A percentile compares a stretch with the other conserved stretches of the same genome.
phyloP scores from a whole-genome alignment of 2,888 invertebrate genomes.

The Ormyrus thymus region DNA sequence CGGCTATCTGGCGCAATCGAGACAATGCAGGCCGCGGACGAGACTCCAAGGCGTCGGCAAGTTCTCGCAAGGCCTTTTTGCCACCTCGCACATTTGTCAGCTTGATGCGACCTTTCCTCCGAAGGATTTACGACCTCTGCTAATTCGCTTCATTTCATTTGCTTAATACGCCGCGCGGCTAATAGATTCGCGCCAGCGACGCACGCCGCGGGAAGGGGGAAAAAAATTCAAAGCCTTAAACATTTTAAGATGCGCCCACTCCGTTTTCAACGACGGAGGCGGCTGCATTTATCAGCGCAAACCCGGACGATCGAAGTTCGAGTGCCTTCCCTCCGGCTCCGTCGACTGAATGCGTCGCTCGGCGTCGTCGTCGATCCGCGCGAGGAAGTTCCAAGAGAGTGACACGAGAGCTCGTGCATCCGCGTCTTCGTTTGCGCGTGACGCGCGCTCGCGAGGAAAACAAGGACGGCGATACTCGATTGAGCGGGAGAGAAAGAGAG shows the following conservation, averaged over 20 bases:
- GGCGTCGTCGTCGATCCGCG: neutral
- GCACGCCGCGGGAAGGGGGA: too few species aligned
- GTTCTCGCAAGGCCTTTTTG: neutral
- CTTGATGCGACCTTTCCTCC: too few species aligned
- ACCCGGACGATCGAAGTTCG: constrained; percentile 38
- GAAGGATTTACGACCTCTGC: too few species aligned
- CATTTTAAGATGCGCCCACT: neutral
- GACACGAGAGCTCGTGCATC: constrained; percentile 59
- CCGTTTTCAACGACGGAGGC: constrained; percentile 18
- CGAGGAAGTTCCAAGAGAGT: constrained; percentile 61
- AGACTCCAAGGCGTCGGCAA: constrained; percentile 46
- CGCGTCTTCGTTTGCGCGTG: constrained; percentile 48
- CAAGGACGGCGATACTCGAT: constrained; percentile 35
- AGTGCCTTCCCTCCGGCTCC: neutral
- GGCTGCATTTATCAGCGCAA: constrained; percentile 21
- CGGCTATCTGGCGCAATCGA: constrained; percentile 28
- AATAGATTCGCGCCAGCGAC: too few species aligned
- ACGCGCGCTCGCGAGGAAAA: constrained; percentile 36
- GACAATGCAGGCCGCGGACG: constrained; percentile 42
- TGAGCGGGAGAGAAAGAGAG: constrained; percentile 31
- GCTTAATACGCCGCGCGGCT: too few species aligned
- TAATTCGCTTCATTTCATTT: too few species aligned
- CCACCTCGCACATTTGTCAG: too few species aligned
- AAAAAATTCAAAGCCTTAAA: neutral
- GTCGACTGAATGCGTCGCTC: too few species aligned